Conservation (phyloP, 2,888 invertebrate genomes). For the Keiferia lycopersicella region DNA sequence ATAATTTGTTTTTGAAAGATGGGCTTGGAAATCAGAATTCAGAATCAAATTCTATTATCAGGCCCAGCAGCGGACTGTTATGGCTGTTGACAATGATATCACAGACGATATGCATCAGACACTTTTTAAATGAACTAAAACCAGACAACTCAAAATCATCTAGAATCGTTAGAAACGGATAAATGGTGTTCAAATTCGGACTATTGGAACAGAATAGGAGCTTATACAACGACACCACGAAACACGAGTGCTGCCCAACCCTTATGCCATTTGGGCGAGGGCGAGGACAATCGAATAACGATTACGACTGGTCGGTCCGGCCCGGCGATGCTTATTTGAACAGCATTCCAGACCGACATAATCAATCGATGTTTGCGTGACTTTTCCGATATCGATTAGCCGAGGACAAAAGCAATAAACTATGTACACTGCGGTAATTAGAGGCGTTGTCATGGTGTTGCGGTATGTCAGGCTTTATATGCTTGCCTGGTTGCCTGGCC, state of each 20-base stretch:
- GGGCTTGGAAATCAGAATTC: no score
- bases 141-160: no score
- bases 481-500: background rate
- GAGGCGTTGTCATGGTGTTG: background rate
- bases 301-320: conserved; percentile 55
- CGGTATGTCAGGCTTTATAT: background rate
- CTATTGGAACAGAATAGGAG: background rate
- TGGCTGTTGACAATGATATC: no score
- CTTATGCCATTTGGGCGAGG: conserved; percentile 45
- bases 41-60: no score
- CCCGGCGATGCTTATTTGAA: conserved; percentile 66
- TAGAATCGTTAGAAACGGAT: no score
- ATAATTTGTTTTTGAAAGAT: no score
- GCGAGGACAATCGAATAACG: conserved; percentile 59
- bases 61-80: no score
- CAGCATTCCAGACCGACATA: conserved; percentile 48
- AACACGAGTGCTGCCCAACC: conserved; percentile 31
- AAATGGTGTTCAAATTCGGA: background rate
- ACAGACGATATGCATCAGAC: no score
- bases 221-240: background rate
- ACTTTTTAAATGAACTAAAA: no score
- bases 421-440: conserved; percentile 24
- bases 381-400: conserved; percentile 49
- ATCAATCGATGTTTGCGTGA: conserved; percentile 62
- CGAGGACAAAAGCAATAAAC: conserved; percentile 18